A percentile compares a stretch with the other conserved stretches of the same genome.
Conservation (phyloP, 2,113 vertebrate species). For the Prunella himalayana region DNA sequence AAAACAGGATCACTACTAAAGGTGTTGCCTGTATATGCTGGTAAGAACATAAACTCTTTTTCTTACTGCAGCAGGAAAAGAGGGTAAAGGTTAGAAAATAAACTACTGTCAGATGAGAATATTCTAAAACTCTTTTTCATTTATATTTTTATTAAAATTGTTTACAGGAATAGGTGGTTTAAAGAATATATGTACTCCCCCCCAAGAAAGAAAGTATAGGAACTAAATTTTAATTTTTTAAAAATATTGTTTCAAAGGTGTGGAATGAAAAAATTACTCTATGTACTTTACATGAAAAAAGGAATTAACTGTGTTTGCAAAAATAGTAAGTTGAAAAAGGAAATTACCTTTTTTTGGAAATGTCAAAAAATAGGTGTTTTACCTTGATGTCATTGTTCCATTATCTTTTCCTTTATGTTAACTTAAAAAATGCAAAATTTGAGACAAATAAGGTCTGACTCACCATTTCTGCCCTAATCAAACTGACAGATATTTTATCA, state of each 20-base stretch:
- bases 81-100: neutral
- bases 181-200: neutral
- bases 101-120: neutral
- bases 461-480: neutral
- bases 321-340: neutral
- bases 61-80: neutral
- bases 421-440: neutral
- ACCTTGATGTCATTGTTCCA: neutral
- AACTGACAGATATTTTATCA: neutral
- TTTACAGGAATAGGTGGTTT: neutral
- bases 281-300: neutral
- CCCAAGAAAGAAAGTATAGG: rapidly evolving
- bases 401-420: neutral
- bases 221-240: neutral
- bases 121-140: neutral
- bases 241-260: neutral
- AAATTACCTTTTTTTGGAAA: neutral
- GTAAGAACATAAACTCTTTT: neutral
- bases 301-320: neutral
- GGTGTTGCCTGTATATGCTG: neutral
- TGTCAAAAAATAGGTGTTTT: neutral
- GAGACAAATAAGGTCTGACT: neutral
- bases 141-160: neutral
- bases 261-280: neutral
- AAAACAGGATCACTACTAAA: neutral